A percentile compares a stretch with the other conserved stretches of the same genome.
These are phyloP conservation scores for Cheilosia urbana DNA, from an alignment of 2,888 invertebrate species.

Conservation along the genomic window DNA sequence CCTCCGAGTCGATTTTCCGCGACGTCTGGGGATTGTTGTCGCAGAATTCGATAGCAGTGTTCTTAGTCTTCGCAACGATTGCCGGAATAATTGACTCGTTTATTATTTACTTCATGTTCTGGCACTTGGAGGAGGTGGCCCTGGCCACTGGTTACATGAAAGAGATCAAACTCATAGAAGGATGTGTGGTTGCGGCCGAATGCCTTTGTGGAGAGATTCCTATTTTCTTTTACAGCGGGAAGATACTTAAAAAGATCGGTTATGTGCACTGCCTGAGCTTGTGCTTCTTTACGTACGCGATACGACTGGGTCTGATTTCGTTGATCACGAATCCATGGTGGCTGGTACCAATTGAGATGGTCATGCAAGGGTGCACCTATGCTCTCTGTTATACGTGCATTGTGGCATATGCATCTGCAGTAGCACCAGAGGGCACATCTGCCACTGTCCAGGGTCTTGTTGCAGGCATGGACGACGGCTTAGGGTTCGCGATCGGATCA, in stretches of 20 bases:
- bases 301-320: constrained; percentile 90
- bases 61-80: constrained; percentile 89
- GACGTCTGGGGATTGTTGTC: constrained; percentile 87
- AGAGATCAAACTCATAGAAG: constrained; percentile 91
- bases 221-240: constrained; percentile 89
- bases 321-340: constrained; percentile 92
- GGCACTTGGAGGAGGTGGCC: constrained; percentile 92
- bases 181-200: constrained; percentile 91
- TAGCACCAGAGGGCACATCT: constrained; percentile 89
- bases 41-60: constrained; percentile 87
- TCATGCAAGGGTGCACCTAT: constrained; percentile 94
- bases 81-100: constrained; percentile 92
- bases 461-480: constrained; percentile 94
- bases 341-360: constrained; percentile 90
- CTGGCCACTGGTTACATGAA: constrained; percentile 86
- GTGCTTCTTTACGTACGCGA: constrained; percentile 90
- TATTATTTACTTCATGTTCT: constrained; percentile 92
- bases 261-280: constrained; percentile 91
- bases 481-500: constrained; percentile 91
- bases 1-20: constrained; percentile 88
- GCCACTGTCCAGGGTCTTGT: constrained; percentile 94
- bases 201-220: constrained; percentile 91
- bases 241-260: constrained; percentile 91
- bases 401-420: constrained; percentile 88
- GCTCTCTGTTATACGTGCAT: constrained; percentile 93